Conservation (phyloP, 2,113 vertebrate species). For the Sylvia atricapilla region DNA sequence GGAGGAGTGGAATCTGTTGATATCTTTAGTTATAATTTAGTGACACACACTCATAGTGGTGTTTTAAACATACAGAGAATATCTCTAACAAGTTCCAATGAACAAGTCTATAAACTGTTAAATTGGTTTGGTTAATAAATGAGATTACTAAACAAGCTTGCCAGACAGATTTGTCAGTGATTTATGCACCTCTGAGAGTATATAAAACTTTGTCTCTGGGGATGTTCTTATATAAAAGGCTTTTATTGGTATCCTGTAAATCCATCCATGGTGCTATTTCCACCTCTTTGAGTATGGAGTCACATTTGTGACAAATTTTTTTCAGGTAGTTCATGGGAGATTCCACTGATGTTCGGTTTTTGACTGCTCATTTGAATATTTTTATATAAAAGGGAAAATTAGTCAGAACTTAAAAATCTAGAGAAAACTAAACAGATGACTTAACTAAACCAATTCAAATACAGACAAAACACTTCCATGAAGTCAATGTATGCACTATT, state of each 20-base stretch:
- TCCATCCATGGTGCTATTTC: not conserved
- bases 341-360: not conserved
- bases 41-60: not conserved
- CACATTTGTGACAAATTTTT: not conserved
- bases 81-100: not conserved
- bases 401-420: not conserved
- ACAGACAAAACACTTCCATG: not conserved
- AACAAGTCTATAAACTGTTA: constrained; percentile 27
- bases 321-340: not conserved
- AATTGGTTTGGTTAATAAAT: constrained; percentile 54
- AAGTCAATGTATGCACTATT: not conserved
- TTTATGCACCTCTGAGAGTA: constrained; percentile 39
- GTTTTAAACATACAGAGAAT: not conserved
- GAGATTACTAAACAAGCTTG: constrained; percentile 26
- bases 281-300: not conserved
- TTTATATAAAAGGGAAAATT: not conserved
- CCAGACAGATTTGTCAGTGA: constrained; percentile 14
- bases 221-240: constrained; percentile 24
- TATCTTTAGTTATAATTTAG: not conserved
- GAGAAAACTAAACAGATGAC: not conserved
- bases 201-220: not conserved
- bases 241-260: constrained; percentile 32
- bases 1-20: not conserved
- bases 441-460: not conserved
- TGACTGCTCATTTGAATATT: not conserved